phyloP scores from a whole-genome alignment of 2,888 invertebrate genomes.

The Dione vanillae region DNA sequence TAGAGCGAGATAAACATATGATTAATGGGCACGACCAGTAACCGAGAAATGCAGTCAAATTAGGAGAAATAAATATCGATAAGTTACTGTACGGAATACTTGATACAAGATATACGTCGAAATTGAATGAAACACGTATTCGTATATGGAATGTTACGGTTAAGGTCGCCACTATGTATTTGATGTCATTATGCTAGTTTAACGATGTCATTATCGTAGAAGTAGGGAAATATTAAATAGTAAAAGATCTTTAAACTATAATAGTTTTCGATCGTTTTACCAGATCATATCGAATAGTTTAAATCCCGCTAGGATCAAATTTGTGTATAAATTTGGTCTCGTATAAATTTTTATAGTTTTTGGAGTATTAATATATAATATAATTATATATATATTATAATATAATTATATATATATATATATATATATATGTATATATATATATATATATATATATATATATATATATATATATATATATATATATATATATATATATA shows the following conservation, averaged over 20 bases:
- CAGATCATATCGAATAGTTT: too few species aligned
- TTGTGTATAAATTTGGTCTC: too few species aligned
- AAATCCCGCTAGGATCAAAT: too few species aligned
- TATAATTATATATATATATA: too few species aligned
- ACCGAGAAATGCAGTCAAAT: constrained; percentile 80
- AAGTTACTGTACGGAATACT: constrained; percentile 59
- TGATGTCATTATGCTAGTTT: background rate
- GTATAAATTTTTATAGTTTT: too few species aligned
- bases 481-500: too few species aligned
- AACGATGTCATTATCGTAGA: background rate
- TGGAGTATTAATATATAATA: too few species aligned
- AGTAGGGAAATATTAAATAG: background rate
- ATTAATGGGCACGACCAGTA: constrained; percentile 71
- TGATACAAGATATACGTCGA: constrained; percentile 52
- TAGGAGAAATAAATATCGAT: constrained; percentile 76
- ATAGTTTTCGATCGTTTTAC: too few species aligned
- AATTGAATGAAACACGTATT: constrained; percentile 49
- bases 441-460: too few species aligned
- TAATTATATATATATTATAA: too few species aligned
- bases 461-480: too few species aligned
- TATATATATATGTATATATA: too few species aligned
- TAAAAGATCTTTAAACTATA: background rate
- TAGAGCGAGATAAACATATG: constrained; percentile 59
- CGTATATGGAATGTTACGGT: constrained; percentile 23
- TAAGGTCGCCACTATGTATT: constrained; percentile 26